phyloP scores from a whole-genome alignment of 2,113 vertebrate genomes.

The Podiceps cristatus region DNA sequence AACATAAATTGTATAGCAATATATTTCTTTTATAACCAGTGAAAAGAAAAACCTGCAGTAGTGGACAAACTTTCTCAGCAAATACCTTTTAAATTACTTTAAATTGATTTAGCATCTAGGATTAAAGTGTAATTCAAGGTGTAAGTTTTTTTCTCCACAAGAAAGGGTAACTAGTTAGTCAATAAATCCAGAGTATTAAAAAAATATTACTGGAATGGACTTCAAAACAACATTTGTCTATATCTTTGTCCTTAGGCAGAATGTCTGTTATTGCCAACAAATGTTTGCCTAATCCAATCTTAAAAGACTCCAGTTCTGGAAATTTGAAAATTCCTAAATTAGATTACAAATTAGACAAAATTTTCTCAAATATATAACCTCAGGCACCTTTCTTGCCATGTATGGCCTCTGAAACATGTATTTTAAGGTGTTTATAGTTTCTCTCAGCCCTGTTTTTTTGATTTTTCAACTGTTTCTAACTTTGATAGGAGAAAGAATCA shows the following conservation, averaged over 20 bases:
- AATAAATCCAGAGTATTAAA: neutral
- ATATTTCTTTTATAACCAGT: conserved; percentile 26
- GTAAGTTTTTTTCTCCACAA: neutral
- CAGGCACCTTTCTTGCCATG: neutral
- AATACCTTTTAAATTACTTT: neutral
- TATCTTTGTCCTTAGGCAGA: neutral
- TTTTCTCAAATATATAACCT: neutral
- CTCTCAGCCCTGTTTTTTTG: neutral
- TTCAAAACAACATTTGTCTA: neutral
- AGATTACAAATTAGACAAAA: neutral
- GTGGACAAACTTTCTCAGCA: neutral
- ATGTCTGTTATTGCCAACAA: neutral
- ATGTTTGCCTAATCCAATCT: neutral
- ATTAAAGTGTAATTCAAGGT: neutral
- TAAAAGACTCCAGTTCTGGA: neutral
- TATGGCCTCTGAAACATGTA: neutral
- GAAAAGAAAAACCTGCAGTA: neutral
- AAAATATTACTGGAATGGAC: neutral
- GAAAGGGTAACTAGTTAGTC: neutral
- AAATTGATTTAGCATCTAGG: neutral
- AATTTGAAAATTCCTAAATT: neutral
- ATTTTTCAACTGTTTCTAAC: neutral
- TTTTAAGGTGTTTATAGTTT: neutral
- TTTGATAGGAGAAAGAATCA: neutral
- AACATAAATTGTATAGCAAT: neutral